Evolutionary conservation across 2,113 vertebrate species (phyloP), one percentile per base, ranked within the genome.

Genomic region (Carassius auratus): DNA sequence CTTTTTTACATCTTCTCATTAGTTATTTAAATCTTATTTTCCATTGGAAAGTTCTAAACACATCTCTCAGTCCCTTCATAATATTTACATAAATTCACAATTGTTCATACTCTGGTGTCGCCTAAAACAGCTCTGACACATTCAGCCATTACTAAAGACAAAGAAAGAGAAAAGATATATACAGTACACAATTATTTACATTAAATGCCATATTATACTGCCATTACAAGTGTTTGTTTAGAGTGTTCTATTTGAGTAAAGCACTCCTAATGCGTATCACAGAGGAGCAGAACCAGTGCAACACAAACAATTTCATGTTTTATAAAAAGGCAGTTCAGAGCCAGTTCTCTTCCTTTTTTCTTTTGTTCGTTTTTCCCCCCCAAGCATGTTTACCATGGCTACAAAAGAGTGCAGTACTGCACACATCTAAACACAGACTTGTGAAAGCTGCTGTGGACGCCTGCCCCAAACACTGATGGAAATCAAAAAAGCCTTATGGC

Each of bases 401-500:
- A 85, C 84, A 78, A 79, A 79, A 78, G 74, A 57, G 30, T 73
- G 30, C 81, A 59, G 68, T 73, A 83, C 48, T 69, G 23, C 62
- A 33, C 81, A 73, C 81, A 73, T 73, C 30, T 83, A 83, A 83
- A 74, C 52, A n/a, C 33, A 83, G 81, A 36, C 81, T 83, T 38
- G 81, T 83, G 50, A 26, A 83, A 83, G 81, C 81, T 73, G 50
- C 79, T 68, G 79, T 21, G 62, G 79, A 81, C 62, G 42, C 79
- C 61, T 52, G 81, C 30, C 30, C 50, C 81, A 55, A 83, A 83
- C 81, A 30, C 68, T 21, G 64, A 82, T 59, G 68, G 36, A 83
- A 83, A 71, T 71, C 81, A 83, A 76, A 76, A 81, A 81, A 83
- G 81, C 81, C 81, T 73, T 55, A 73, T 83, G 81, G 81, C 73